Conservation (phyloP, 2,888 invertebrate species). For the Ptilodon capucinus region DNA sequence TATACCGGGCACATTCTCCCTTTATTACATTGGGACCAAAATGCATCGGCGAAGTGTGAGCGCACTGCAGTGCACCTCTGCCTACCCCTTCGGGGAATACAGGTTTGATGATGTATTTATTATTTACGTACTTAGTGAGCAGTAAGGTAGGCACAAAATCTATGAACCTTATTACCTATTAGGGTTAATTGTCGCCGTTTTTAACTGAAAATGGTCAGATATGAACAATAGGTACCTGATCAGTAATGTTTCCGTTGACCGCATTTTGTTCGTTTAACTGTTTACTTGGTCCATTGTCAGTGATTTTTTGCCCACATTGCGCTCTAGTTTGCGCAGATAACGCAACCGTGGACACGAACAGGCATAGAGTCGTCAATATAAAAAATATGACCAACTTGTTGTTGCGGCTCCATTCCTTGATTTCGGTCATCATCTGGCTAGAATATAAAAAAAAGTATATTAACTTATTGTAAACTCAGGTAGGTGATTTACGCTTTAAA, state of each 20-base stretch:
- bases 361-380: conserved; percentile 52
- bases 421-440: conserved; percentile 21
- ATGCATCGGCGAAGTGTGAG: no score
- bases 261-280: neutral
- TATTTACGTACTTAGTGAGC: no score
- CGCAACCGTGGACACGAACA: conserved; percentile 79
- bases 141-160: no score
- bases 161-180: neutral
- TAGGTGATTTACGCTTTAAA: no score
- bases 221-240: neutral
- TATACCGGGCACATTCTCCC: no score
- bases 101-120: no score
- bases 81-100: no score
- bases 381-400: conserved; percentile 63
- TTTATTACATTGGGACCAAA: no score
- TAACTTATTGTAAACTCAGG: no score
- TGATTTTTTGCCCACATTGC: neutral
- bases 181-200: no score
- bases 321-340: conserved; percentile 51
- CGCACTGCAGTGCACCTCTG: no score
- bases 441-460: neutral
- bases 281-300: neutral
- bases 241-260: neutral
- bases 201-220: no score
- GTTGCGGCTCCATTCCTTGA: conserved; percentile 33